Base-by-base conservation (phyloP, 2,888 invertebrate genomes). In the Drosophila differens region DNA sequence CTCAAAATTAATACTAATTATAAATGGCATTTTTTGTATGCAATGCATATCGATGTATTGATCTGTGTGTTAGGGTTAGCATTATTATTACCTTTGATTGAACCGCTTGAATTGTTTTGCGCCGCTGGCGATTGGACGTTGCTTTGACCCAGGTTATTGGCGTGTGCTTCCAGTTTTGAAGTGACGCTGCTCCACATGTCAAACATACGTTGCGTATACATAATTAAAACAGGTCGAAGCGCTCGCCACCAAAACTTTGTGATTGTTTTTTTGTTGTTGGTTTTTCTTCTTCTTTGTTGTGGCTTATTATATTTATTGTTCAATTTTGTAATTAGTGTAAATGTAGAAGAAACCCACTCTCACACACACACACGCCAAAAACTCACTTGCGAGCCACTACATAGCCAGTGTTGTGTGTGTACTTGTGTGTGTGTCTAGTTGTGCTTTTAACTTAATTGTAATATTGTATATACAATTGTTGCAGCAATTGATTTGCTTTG, bases 201-300 rank as follows among this genome's bases (percentile, higher is more conserved):
- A 93, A 94, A 94, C 94, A 94, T 94, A 90, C 93, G 93, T 93
- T 93, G 93, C 91, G 93, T 93, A 93, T 94, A 94, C 93, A 94
- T 94, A 92, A 92, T 93, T 91, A 85, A 79, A 52, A 60, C 28
- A 39, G 69, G 37, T 79, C 75, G 30, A 25, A 78, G 44, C 49
- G 63, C 61, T 53, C 58, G 70, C 74, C 77, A 74, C 78, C 65
- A 53, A 74, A 54, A 62, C 10, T 65, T 52, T 49, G 6, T 33
- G 65, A 22, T 57, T 19, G 22, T 55, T 39, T 19, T 61, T 35
- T 5, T 32, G 14, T 12, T 30, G 7, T 33, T 37, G 25, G 44
- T 22, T 12, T 12, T 4, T 25, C 1, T 22, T 61, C 14, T 60
- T 35, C 3, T 30, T 19, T 14, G 19, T n/a, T 25, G 19, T n/a